Conservation (phyloP, 2,888 invertebrate genomes). For the Drosophila koepferae region DNA sequence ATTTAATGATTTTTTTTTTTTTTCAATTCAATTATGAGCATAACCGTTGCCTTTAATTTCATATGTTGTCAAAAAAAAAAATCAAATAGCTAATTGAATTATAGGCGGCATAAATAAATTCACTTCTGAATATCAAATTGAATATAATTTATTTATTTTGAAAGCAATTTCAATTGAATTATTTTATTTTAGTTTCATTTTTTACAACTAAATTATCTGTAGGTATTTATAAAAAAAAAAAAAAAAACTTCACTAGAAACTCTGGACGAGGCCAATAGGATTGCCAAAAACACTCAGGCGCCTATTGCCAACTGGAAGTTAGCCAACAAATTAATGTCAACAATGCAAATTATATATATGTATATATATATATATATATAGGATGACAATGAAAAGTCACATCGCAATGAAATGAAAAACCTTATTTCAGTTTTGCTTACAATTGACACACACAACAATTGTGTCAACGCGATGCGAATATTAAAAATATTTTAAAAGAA, state of each 20-base stretch:
- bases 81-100: conserved; percentile 67
- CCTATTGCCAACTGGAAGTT: conserved; percentile 56
- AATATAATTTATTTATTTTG: conserved; percentile 45
- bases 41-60: conserved; percentile 24
- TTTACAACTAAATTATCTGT: conserved; percentile 29
- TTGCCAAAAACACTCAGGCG: conserved; percentile 38
- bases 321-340: conserved; percentile 51
- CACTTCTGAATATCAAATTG: conserved; percentile 16
- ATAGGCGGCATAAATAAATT: conserved; percentile 52
- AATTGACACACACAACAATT: conserved; percentile 46
- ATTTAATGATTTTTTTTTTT: conserved; percentile 6
- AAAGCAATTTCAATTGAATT: conserved; percentile 35
- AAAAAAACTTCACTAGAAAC: conserved; percentile 19
- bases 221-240: background rate
- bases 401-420: conserved; percentile 32
- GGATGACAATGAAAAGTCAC: conserved; percentile 55
- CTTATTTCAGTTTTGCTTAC: conserved; percentile 26
- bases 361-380: background rate
- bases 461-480: conserved; percentile 49
- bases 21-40: conserved; percentile 59
- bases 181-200: too few species aligned
- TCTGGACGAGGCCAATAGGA: conserved; percentile 31
- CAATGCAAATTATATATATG: conserved; percentile 28
- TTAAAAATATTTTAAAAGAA: conserved; percentile 2
- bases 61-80: conserved; percentile 33